Base-by-base conservation (phyloP, 1,140 invertebrate species). In the Bursaphelenchus mucronatus region DNA sequence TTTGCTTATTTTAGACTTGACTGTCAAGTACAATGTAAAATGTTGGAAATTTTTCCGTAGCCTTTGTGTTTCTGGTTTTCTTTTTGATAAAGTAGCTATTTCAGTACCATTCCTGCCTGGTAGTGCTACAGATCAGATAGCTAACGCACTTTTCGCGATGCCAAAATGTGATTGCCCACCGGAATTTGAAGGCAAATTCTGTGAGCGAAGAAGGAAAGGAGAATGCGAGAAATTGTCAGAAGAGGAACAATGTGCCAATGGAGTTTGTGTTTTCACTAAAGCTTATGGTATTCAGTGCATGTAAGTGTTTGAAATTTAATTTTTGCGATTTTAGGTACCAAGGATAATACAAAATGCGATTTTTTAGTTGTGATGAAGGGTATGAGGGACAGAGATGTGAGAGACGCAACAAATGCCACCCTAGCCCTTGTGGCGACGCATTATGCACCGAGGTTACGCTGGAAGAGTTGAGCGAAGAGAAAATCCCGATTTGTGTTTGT, bases 351-450 rank as follows among this genome's bases (percentile, higher is more conserved):
- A 52, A 43, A 10, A 19, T 13, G 0, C 10, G 13, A 56, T 59
- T n/a, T 15, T 64, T 43, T 51, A 71, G 69, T 46, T 71, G 69
- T 43, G 45, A 54, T 19, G 7, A 39, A 3, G 63, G 63, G 8
- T 67, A 50, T 49, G 59, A 67, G 41, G 69, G 69, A 9, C 17
- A 46, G 30, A 40, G 46, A 10, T 71, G 69, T 39, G 69, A 71
- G 47, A 44, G 59, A n/a, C 10, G 39, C 43, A 47, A 66, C 46
- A 67, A 67, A 44, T 71, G 69, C 53, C 6, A 17, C 10, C 21
- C 52, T 1, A 51, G 50, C 51, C 39, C 43, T 15, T 71, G 69
- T 44, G 69, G 19, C 0, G 66, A 65, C 45, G 53, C 70, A 40
- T 19, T 73, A 4, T 71, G 69, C 61, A 51, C 71, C 13, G 63